Evolutionary conservation across 2,113 vertebrate species (phyloP).

Genomic region (Falcunculus frontatus): DNA sequence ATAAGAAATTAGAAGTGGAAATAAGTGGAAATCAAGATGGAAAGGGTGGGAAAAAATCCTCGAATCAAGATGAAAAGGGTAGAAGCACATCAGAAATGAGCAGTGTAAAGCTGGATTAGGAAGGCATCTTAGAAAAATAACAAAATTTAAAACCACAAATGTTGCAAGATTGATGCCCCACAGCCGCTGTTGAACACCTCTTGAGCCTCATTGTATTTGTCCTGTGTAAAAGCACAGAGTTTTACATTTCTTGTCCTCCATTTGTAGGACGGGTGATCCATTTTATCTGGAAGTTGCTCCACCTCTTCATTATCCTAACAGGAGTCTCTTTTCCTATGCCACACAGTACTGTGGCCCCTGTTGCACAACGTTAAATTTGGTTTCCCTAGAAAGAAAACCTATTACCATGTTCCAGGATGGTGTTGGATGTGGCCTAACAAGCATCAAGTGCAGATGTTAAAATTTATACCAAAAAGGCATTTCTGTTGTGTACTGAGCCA

Average conservation of each 20-base stretch:
- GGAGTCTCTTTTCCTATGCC: not conserved
- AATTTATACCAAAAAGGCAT: not conserved
- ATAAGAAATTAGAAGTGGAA: not conserved
- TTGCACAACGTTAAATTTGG: not conserved
- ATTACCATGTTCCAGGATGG: rapidly evolving
- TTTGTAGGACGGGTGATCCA: not conserved
- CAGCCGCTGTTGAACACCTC: not conserved
- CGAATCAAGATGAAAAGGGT: not conserved
- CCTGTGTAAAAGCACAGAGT: not conserved
- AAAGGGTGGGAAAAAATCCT: not conserved
- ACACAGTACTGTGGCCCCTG: rapidly evolving
- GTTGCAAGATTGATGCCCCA: rapidly evolving
- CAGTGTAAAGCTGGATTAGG: not conserved
- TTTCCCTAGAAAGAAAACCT: not conserved
- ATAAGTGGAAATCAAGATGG: not conserved
- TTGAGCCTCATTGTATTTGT: rapidly evolving
- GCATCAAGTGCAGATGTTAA: not conserved
- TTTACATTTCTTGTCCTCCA: not conserved
- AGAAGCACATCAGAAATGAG: not conserved
- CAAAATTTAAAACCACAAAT: not conserved
- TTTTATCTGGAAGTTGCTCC: not conserved
- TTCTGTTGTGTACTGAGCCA: not conserved
- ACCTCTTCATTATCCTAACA: not conserved
- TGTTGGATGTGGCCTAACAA: not conserved
- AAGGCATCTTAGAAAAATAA: not conserved